phyloP scores from a whole-genome alignment of 2,113 vertebrate species.

The Zosterops hypoxanthus region DNA sequence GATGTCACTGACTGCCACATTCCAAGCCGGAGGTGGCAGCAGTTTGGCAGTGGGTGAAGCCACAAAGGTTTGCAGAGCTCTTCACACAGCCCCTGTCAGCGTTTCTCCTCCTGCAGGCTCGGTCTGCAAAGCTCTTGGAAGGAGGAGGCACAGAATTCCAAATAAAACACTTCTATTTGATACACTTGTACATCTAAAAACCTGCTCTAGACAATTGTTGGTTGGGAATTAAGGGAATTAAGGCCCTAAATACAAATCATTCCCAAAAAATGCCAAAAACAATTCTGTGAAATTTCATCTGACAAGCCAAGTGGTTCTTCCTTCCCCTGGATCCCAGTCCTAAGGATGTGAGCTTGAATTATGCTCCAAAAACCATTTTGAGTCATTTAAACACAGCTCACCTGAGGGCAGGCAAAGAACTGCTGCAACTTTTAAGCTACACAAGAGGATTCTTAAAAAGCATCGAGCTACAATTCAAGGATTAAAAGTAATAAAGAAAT shows the following conservation, averaged over 20 bases:
- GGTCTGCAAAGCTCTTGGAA: background rate
- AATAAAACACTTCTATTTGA: background rate
- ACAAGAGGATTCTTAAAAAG: background rate
- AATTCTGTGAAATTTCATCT: background rate
- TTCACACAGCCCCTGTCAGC: background rate
- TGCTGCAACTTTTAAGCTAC: background rate
- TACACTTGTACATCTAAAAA: background rate
- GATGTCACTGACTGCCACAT: background rate
- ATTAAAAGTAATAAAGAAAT: background rate
- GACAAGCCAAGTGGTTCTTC: background rate
- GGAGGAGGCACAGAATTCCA: background rate
- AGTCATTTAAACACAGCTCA: background rate
- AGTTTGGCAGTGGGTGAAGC: background rate
- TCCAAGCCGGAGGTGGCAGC: background rate
- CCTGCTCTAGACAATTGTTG: background rate
- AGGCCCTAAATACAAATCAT: background rate
- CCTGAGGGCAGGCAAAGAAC: background rate
- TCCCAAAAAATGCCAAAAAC: background rate
- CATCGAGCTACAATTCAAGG: background rate
- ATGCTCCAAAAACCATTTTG: background rate
- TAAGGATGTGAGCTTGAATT: background rate
- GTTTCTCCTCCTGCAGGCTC: fast-evolving
- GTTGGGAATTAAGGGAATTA: background rate
- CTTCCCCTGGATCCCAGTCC: background rate
- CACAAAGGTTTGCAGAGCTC: background rate